Conservation (phyloP, 2,888 invertebrate species). For the Beris morrisii region DNA sequence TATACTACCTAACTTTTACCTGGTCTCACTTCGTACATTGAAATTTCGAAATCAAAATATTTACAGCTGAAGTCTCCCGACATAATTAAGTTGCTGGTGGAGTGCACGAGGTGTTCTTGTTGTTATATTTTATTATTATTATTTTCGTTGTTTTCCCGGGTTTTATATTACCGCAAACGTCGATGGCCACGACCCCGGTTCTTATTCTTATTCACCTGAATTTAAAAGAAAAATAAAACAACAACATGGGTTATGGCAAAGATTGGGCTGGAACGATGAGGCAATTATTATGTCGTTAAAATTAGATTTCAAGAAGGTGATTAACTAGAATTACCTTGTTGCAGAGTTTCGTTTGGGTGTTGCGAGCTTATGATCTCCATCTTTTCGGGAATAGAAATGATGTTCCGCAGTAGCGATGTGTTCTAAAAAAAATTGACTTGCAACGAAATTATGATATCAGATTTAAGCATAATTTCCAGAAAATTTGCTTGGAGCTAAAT, state of each 20-base stretch:
- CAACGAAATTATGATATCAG: too few species aligned
- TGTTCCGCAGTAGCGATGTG: too few species aligned
- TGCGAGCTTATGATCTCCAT: background rate
- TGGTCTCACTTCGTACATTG: background rate
- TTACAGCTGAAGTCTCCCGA: constrained; percentile 27
- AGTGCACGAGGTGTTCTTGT: too few species aligned
- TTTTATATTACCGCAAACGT: too few species aligned
- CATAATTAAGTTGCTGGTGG: constrained; percentile 26
- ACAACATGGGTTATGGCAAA: constrained; percentile 4
- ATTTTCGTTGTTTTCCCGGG: too few species aligned
- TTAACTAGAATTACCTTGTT: constrained; percentile 37
- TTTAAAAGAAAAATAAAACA: background rate
- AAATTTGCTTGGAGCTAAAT: too few species aligned
- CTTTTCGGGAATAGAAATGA: background rate
- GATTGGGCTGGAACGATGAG: constrained; percentile 15
- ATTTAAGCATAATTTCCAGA: too few species aligned
- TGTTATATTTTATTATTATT: too few species aligned
- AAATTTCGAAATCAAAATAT: constrained; percentile 33
- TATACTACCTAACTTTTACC: background rate
- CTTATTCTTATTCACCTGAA: too few species aligned
- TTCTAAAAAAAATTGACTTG: too few species aligned
- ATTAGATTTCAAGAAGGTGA: constrained; percentile 38
- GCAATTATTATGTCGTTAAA: constrained; percentile 40
- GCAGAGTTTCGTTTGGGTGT: background rate
- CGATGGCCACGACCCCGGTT: too few species aligned